Conservation (phyloP, 2,797 vertebrate genomes). For the Hippoglossus hippoglossus region DNA sequence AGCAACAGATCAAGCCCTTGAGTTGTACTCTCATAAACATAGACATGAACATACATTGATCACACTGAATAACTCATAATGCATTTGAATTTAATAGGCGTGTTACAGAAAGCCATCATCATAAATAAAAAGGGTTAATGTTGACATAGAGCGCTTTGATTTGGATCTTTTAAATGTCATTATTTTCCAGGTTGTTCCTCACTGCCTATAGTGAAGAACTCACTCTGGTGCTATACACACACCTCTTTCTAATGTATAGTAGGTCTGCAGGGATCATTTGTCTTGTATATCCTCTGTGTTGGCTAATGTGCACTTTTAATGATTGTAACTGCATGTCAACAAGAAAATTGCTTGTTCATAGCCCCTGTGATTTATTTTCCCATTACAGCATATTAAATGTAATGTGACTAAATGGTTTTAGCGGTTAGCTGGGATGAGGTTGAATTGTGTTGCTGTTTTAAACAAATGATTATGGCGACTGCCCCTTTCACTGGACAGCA, state of each 20-base stretch:
- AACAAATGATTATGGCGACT: slow-evolving; percentile 12
- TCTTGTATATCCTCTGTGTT: background rate
- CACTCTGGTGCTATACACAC: background rate
- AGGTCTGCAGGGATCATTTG: background rate
- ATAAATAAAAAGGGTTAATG: background rate
- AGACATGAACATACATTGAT: background rate
- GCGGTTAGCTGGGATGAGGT: slow-evolving; percentile 6
- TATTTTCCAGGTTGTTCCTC: background rate
- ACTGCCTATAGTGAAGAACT: background rate
- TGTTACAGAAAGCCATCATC: background rate
- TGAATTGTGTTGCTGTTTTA: slow-evolving; percentile 18
- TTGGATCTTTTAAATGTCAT: no score
- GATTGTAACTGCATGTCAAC: slow-evolving; percentile 7
- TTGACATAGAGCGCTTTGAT: background rate
- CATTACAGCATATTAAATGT: slow-evolving; percentile 19
- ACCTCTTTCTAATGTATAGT: background rate
- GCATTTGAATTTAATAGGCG: background rate
- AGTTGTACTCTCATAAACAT: background rate
- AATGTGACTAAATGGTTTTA: slow-evolving; percentile 6
- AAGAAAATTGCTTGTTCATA: slow-evolving; percentile 9
- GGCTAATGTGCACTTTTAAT: background rate
- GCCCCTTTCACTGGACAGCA: slow-evolving; percentile 10
- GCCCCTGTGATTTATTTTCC: slow-evolving; percentile 17
- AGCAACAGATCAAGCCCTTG: background rate
- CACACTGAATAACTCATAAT: background rate